A percentile compares a stretch with the other conserved stretches of the same genome.
Conservation (phyloP, 2,113 vertebrate species). For the Pollimyrus isidori region DNA sequence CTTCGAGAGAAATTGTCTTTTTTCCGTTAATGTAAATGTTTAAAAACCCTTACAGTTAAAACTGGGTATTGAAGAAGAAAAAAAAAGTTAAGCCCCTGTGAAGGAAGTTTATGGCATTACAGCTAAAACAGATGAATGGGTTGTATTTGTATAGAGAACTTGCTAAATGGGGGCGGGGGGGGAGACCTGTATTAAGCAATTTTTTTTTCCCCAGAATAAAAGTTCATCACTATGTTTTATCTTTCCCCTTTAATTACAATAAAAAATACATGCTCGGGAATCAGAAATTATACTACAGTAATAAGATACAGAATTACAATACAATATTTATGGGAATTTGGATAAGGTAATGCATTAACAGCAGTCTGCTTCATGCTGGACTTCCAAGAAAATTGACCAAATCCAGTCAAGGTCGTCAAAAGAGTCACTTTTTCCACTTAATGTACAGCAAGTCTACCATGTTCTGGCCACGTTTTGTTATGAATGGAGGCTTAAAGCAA, state of each 20-base stretch:
- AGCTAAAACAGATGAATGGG: neutral
- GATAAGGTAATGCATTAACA: neutral
- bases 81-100: neutral
- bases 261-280: neutral
- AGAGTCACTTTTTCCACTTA: neutral
- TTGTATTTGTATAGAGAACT: neutral
- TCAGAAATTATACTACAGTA: neutral
- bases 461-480: neutral
- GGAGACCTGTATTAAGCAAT: neutral
- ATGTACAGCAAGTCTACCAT: neutral
- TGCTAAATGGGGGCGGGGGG: neutral
- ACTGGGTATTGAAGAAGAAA: neutral
- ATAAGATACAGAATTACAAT: neutral
- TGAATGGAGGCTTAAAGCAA: neutral
- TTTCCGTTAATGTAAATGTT: constrained; percentile 46
- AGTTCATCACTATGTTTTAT: neutral
- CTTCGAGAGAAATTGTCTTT: constrained; percentile 60
- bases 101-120: neutral
- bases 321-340: neutral
- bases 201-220: neutral
- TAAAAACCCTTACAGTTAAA: neutral
- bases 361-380: neutral
- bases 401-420: neutral
- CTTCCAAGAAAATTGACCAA: neutral
- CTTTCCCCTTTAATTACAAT: neutral